These are phyloP conservation scores for Parazoanthus swiftii DNA, from an alignment of 92 coral and sea anemone species.

Conservation along the genomic window DNA sequence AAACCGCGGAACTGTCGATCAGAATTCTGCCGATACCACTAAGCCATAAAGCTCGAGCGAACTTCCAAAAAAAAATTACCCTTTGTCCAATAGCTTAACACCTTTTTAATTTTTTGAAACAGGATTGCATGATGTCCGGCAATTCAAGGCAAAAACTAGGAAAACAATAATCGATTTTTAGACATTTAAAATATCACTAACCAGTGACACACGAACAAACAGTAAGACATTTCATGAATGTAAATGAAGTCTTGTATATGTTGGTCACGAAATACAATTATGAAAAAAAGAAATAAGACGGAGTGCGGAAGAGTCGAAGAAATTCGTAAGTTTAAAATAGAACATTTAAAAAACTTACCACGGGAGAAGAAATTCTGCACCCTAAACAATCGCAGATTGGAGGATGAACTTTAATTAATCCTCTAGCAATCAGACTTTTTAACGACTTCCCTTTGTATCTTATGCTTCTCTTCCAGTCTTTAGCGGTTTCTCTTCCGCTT, in stretches of 20 bases:
- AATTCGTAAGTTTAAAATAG: neutral
- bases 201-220: neutral
- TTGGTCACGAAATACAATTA: conserved; percentile 41
- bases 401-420: conserved; percentile 93
- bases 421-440: conserved; percentile 95
- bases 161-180: conserved; percentile 7
- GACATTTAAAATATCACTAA: conserved; percentile 22
- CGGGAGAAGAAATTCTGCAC: conserved; percentile 97
- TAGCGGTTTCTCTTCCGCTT: conserved; percentile 98
- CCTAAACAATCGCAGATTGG: conserved; percentile 99
- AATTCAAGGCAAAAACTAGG: neutral
- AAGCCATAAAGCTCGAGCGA: neutral
- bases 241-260: conserved; percentile 17
- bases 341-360: conserved; percentile 65
- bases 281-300: neutral
- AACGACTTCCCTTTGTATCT: conserved; percentile 95
- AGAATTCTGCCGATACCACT: conserved; percentile 19
- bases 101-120: neutral
- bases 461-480: conserved; percentile 99
- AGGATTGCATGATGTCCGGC: conserved; percentile 3
- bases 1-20: conserved; percentile 36
- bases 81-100: neutral
- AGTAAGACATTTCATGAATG: conserved; percentile 15
- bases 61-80: neutral
- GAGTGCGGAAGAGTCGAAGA: conserved; percentile 1